Evolutionary conservation across 2,797 vertebrate genomes (phyloP).

Genomic region (Apogon talboti): DNA sequence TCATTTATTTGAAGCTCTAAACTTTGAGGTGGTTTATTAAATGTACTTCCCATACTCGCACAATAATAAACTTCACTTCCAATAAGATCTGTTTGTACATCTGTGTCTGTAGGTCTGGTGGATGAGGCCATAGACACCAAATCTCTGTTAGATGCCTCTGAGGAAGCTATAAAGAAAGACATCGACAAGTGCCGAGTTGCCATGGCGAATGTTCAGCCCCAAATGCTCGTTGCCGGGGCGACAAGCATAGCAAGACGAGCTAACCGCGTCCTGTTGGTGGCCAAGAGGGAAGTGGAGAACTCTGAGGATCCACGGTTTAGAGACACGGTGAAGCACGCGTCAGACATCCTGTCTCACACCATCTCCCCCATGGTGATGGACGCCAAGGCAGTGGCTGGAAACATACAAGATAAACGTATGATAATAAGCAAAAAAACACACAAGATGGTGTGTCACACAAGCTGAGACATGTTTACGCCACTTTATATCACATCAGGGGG

Average conservation of each 20-base stretch:
- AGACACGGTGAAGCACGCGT: slow-evolving; percentile 93
- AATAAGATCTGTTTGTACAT: no score
- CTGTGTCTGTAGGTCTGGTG: slow-evolving; percentile 87
- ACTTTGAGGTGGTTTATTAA: no score
- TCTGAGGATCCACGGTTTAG: slow-evolving; percentile 98
- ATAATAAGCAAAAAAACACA: no score
- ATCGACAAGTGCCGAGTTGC: slow-evolving; percentile 96
- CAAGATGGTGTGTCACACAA: no score
- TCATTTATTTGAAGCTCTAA: no score
- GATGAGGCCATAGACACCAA: slow-evolving; percentile 98
- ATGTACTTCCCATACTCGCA: no score
- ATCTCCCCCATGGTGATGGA: slow-evolving; percentile 99
- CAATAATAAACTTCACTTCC: no score
- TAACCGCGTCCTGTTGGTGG: slow-evolving; percentile 96
- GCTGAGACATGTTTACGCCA: no score
- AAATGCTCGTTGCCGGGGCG: slow-evolving; percentile 98
- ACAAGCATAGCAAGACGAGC: slow-evolving; percentile 97
- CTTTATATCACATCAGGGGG: no score
- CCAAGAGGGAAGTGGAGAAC: slow-evolving; percentile 97
- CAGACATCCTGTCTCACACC: slow-evolving; percentile 94
- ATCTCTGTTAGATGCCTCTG: slow-evolving; percentile 95
- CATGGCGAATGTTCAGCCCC: slow-evolving; percentile 96
- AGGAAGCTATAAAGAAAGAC: slow-evolving; percentile 98
- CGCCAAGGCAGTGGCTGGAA: slow-evolving; percentile 96
- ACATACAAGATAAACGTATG: slow-evolving; percentile 95